Conservation (phyloP, 2,888 invertebrate species). For the Camponotus fellah region DNA sequence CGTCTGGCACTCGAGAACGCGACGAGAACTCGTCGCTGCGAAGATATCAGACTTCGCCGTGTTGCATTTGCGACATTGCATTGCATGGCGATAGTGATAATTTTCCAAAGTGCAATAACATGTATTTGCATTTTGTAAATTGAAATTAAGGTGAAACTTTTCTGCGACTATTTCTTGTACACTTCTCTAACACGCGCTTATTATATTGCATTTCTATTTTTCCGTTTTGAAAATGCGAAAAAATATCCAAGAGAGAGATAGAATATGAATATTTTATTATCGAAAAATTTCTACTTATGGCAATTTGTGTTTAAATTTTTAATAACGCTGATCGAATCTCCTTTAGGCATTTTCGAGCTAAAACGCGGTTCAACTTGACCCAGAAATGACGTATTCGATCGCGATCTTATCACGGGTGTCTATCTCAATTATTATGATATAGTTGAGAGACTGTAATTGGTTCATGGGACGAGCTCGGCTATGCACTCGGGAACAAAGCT, state of each 20-base stretch:
- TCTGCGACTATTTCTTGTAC: neutral
- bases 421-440: constrained; percentile 53
- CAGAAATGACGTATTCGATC: constrained; percentile 20
- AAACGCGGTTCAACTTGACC: constrained; percentile 34
- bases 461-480: constrained; percentile 34
- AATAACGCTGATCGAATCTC: neutral
- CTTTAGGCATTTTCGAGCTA: neutral
- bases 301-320: neutral
- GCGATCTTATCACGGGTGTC: constrained; percentile 20
- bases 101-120: constrained; percentile 39
- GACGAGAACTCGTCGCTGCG: neutral
- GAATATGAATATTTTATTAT: neutral
- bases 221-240: neutral
- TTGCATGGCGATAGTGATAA: constrained; percentile 38
- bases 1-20: constrained; percentile 5
- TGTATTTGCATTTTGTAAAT: neutral
- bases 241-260: neutral
- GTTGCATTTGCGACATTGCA: constrained; percentile 2
- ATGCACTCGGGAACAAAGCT: constrained; percentile 49
- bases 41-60: constrained; percentile 12
- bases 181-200: neutral
- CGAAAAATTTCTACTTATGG: neutral
- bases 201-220: neutral
- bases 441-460: constrained; percentile 49
- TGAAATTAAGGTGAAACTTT: constrained; percentile 13